Percentiles rank a stretch among this genome's conserved stretches.
These are phyloP conservation scores for Callipepla squamata DNA, from an alignment of 2,113 vertebrate species.

Conservation along the genomic window DNA sequence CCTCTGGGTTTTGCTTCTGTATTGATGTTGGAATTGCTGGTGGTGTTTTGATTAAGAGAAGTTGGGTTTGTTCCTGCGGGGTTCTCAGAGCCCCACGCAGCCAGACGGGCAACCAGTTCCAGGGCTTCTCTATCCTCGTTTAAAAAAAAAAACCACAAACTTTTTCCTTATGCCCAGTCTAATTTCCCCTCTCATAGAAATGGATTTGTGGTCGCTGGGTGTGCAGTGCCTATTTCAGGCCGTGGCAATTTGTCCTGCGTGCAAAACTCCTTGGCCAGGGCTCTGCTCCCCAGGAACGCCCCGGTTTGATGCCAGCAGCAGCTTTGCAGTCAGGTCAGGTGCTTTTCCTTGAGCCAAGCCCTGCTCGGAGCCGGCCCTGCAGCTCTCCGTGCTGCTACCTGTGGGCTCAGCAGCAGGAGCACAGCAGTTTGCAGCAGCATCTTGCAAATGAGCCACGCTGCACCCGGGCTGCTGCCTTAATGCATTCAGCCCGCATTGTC, in stretches of 20 bases:
- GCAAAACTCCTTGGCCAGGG: rapidly evolving
- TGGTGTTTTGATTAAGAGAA: background rate
- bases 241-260: rapidly evolving
- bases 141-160: too few relatives aligned
- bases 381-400: background rate
- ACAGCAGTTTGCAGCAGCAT: background rate
- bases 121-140: too few relatives aligned
- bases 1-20: background rate
- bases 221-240: background rate
- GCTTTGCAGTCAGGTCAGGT: background rate
- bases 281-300: background rate
- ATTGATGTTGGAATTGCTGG: too few relatives aligned
- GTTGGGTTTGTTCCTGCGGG: background rate
- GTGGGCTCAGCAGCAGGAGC: background rate
- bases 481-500: background rate
- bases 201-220: background rate
- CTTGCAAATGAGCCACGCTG: background rate
- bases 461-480: background rate
- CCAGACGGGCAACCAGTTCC: background rate
- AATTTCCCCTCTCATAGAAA: too few relatives aligned
- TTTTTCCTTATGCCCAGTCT: too few relatives aligned
- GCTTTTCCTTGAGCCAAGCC: background rate
- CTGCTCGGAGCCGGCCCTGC: rapidly evolving
- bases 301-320: background rate
- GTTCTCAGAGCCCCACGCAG: background rate